phyloP scores from a whole-genome alignment of 2,113 vertebrate genomes.

The Coturnix japonica region DNA sequence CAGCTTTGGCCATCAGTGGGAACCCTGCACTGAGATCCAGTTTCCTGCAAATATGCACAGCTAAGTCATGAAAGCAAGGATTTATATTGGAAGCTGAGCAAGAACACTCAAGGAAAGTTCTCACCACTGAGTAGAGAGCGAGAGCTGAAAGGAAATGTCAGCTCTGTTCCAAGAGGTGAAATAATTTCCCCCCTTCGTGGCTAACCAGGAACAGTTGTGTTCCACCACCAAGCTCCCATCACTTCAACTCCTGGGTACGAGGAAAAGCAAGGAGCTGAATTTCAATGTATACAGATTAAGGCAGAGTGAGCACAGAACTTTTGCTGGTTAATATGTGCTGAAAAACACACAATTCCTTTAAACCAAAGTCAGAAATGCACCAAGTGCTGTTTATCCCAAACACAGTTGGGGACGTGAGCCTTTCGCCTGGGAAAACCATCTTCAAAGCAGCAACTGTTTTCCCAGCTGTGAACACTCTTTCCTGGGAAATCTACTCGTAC shows the following conservation, averaged over 20 bases:
- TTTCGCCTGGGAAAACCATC: constrained; percentile 82
- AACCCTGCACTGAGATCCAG: neutral
- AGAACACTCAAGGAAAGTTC: neutral
- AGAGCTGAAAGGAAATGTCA: neutral
- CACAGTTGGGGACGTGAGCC: constrained; percentile 77
- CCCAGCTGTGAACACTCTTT: constrained; percentile 80
- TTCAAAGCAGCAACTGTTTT: constrained; percentile 86
- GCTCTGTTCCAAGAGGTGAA: neutral
- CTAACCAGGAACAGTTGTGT: neutral
- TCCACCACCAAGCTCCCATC: neutral
- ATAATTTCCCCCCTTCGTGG: neutral
- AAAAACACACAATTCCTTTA: constrained; percentile 30
- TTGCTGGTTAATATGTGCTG: neutral
- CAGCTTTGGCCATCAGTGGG: neutral
- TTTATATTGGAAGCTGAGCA: neutral
- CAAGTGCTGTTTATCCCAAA: constrained; percentile 70
- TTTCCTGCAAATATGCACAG: neutral
- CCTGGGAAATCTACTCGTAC: constrained; percentile 81
- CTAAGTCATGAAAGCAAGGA: neutral
- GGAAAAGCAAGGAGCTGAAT: constrained; percentile 2
- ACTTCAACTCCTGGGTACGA: neutral
- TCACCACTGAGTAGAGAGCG: neutral
- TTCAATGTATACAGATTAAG: neutral
- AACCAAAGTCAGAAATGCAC: constrained; percentile 49
- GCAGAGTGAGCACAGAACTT: neutral